A percentile compares a stretch with the other conserved stretches of the same genome.
These are phyloP conservation scores for Agonopterix alstromeriana DNA, from an alignment of 2,888 invertebrate genomes.

Conservation along the genomic window DNA sequence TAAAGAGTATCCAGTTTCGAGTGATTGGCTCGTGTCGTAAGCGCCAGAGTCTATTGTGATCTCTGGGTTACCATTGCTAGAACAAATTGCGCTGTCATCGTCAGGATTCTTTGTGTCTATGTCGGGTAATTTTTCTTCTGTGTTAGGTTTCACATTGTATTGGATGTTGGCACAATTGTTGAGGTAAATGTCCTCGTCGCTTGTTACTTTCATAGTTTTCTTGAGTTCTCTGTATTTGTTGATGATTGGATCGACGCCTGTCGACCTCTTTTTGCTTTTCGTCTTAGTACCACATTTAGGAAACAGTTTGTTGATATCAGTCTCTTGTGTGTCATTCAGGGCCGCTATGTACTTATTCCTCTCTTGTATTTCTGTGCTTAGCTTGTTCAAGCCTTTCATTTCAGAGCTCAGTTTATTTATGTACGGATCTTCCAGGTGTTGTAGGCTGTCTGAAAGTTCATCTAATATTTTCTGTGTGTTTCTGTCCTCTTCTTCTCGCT, in stretches of 20 bases:
- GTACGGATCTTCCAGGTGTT: constrained; percentile 78
- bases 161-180: constrained; percentile 69
- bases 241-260: constrained; percentile 68
- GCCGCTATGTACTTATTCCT: constrained; percentile 72
- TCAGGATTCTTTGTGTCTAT: constrained; percentile 64
- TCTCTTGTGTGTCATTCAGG: constrained; percentile 68
- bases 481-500: constrained; percentile 66
- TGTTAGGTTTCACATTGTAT: constrained; percentile 45
- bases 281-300: constrained; percentile 69
- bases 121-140: constrained; percentile 54
- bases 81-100: constrained; percentile 66
- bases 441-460: constrained; percentile 67
- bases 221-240: constrained; percentile 69
- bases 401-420: constrained; percentile 77
- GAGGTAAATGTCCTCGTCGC: constrained; percentile 60
- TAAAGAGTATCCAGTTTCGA: constrained; percentile 70
- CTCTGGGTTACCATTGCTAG: constrained; percentile 69
- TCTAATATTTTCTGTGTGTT: constrained; percentile 68
- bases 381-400: constrained; percentile 73
- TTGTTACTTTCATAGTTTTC: constrained; percentile 62
- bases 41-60: constrained; percentile 69
- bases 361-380: constrained; percentile 76
- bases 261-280: constrained; percentile 69
- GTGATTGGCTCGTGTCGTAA: constrained; percentile 67
- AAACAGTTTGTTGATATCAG: constrained; percentile 63